Evolutionary conservation across 2,888 invertebrate genomes (phyloP).

Genomic region (Ornithoptera alexandrae): DNA sequence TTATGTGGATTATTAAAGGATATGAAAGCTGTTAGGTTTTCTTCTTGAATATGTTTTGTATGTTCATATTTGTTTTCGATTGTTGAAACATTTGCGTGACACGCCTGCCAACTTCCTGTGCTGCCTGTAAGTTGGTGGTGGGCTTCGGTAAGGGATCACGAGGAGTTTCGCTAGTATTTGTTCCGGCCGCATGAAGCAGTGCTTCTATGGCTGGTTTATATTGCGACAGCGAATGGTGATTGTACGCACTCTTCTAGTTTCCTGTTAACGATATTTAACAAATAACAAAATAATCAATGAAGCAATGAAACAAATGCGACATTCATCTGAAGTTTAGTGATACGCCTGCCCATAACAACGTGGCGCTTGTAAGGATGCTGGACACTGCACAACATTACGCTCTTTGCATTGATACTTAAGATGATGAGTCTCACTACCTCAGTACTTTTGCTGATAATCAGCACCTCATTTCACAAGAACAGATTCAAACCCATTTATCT

Average conservation of each 20-base stretch:
- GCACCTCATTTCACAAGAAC: not conserved
- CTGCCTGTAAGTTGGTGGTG: constrained; percentile 56
- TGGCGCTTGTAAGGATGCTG: too few relatives aligned
- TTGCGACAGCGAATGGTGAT: constrained; percentile 52
- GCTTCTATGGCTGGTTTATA: constrained; percentile 68
- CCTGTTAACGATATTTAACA: constrained; percentile 41
- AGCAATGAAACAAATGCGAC: too few relatives aligned
- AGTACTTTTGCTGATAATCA: too few relatives aligned
- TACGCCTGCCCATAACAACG: too few relatives aligned
- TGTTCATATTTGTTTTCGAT: constrained; percentile 70
- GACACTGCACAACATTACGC: too few relatives aligned
- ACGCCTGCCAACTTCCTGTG: constrained; percentile 69
- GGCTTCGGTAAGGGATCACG: constrained; percentile 45
- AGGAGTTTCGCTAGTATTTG: constrained; percentile 33
- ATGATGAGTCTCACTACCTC: too few relatives aligned
- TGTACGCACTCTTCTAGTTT: constrained; percentile 70
- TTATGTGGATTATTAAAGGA: not conserved
- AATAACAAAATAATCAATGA: not conserved
- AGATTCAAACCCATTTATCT: not conserved
- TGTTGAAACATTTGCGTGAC: constrained; percentile 75
- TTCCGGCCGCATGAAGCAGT: constrained; percentile 56
- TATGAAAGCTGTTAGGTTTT: constrained; percentile 57
- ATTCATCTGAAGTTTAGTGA: too few relatives aligned
- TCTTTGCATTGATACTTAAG: too few relatives aligned
- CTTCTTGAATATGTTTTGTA: constrained; percentile 75